Evolutionary conservation across 1,140 invertebrate species (phyloP), one percentile per base, ranked within the genome.

Genomic region (Diprion similis): DNA sequence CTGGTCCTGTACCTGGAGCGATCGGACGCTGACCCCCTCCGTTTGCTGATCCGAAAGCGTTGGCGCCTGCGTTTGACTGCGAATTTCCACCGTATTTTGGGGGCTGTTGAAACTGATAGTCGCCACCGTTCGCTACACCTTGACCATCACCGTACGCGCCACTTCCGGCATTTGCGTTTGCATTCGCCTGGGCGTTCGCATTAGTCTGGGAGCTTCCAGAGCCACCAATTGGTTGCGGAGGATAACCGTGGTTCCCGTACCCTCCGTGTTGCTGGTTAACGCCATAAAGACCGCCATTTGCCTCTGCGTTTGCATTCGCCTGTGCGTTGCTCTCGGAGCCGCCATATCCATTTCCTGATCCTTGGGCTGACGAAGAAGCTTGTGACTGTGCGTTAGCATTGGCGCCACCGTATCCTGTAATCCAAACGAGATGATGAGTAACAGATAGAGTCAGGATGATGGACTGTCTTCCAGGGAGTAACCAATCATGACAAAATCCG

Each of bases 301-400:
- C 78, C 48, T 66, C 59, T 13, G 74, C 66, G 46, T 76, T 78
- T 0, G 77, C 75, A n/a, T 37, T 74, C 1, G 76, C 80, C 10
- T 72, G 1, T 37, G 24, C 24, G 24, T 37, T 37, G 24, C 24
- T 37, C 2, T 37, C 24, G 24, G 24, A 37, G 24, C 24, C 24
- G 24, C 24, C 24, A 2, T 37, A 37, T 37, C 24, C 24, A 37
- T 59, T 59, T 59, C 51, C 51, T 59, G 51, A 59, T 15, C 51
- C 51, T 4, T 59, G 9, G 4, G 6, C 11, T 4, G 51, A 59
- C 11, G 51, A 13, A 0, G 51, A 59, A 59, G 51, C 51, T 8
- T 76, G 45, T 0, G 72, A 65, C 11, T 76, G 70, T 0, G 75
- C 69, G 11, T 77, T 77, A 7, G 75, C 70, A 10, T 73, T 72